These are phyloP conservation scores for Amitus sp. DNA, from an alignment of 2,888 invertebrate species.

Conservation along the genomic window DNA sequence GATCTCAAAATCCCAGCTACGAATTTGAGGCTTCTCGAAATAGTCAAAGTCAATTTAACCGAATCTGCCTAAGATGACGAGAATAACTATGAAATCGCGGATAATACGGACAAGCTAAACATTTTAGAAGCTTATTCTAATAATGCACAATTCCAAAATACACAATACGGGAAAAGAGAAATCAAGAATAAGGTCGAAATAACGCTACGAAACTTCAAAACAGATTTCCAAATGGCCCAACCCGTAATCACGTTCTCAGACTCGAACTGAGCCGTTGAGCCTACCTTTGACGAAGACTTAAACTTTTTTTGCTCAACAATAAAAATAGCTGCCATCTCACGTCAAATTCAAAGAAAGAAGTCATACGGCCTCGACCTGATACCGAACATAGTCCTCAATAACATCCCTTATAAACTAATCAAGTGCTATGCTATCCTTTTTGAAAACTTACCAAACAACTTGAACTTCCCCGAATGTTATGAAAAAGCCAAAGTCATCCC, in stretches of 20 bases:
- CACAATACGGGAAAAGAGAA: constrained; percentile 2
- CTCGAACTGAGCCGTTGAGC: not conserved
- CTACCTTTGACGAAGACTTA: not conserved
- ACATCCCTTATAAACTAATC: constrained; percentile 5
- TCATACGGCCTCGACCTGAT: constrained; percentile 21
- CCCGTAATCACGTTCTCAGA: not conserved
- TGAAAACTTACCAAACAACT: constrained; percentile 40
- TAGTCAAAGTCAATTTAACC: not conserved
- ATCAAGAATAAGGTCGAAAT: not conserved
- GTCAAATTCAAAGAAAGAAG: constrained; percentile 24
- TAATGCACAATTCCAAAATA: constrained; percentile 11
- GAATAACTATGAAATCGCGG: not conserved
- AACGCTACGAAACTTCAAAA: not conserved
- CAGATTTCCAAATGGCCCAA: not conserved
- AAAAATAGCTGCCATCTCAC: not conserved
- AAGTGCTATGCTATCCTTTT: constrained; percentile 16
- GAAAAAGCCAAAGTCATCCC: constrained; percentile 42
- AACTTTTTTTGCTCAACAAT: not conserved
- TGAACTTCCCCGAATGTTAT: constrained; percentile 44
- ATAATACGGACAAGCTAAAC: constrained; percentile 8
- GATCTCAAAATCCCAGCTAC: not conserved
- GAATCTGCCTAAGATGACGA: not conserved
- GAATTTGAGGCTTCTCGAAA: not conserved
- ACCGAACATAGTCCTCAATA: constrained; percentile 16
- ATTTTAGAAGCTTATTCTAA: constrained; percentile 16